Base-by-base conservation (phyloP, 2,113 vertebrate genomes). In the Mastomys natalensis region DNA sequence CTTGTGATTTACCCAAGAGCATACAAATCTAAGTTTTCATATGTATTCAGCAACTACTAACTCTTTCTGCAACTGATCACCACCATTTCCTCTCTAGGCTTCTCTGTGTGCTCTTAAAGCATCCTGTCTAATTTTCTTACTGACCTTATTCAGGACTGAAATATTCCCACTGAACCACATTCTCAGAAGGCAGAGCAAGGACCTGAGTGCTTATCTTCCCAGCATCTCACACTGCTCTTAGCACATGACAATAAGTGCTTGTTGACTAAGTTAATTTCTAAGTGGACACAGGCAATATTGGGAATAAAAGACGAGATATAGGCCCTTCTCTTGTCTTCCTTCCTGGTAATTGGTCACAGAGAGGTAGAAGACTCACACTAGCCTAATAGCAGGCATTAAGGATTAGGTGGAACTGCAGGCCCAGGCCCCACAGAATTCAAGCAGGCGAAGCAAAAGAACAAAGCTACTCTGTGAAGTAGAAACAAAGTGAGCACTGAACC, bases 31-130 rank as follows among this genome's bases (percentile, higher is more conserved):
- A 87, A 85, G 7, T 94, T 58, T 82, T 93, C 29, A 26, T 91
- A 43, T 74, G 94, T 86, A 74, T 93, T 87, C n/a, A 93, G 37
- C 51, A 95, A 29, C 91, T 97, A 19, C 90, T 93, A 53, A 29
- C 34, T 78, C 48, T 87, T 96, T 84, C 78, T 90, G 37, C 66
- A 91, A 12, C 31, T 77, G 58, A 68, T 66, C 43, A 60, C 29
- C 31, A 78, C 37, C 58, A 58, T 87, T 80, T 64, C 21, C 45
- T 24, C 72, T 89, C 53, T 87, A 74, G 43, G 37, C 89, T 92
- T 89, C 90, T 95, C 58, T 62, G 60, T 19, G n/a, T 88, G 55
- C 19, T 92, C 66, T 93, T 80, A 91, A 95, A 92, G 43, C 43
- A 15, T 72, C n/a, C 66, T 91, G 31, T 64, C 11, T 89, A 55